Evolutionary conservation across 2,888 invertebrate genomes (phyloP), one percentile per base, ranked within the genome.

Genomic region (Drosophila yooni): DNA sequence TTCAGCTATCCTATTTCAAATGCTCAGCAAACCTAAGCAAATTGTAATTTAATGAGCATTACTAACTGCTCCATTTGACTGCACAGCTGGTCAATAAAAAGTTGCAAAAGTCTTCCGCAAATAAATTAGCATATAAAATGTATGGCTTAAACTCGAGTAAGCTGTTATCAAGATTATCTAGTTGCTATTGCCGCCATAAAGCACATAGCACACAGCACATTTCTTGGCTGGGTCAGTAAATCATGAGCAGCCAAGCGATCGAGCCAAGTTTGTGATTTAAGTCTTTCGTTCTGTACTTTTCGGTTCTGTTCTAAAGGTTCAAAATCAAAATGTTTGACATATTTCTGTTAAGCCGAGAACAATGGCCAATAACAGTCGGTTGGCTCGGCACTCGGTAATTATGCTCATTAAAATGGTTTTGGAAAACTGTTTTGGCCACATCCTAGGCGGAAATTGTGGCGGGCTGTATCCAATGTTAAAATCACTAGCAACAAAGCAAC

Each of bases 381-480:
- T 79, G 58, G 70, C 66, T 60, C 70, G 31, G 73, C 70, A 52
- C 53, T 56, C 61, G 70, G 87, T 90, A 91, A 91, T 88, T 91
- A 89, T 82, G 76, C 76, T 90, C 90, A 88, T 88, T 91, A 91
- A 83, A 91, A 79, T 75, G 79, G 67, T 54, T 69, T 57, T 21
- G 74, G 73, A 70, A 76, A 76, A 74, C 68, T 57, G 57, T 71
- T 76, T 87, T 74, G 65, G 72, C 66, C 89, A 90, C 90, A 91
- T 86, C 86, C 86, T 91, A 90, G 91, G 90, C 87, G 88, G 88
- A 91, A 88, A 86, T 86, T 90, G 79, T 91, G 85, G 69, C 82
- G 73, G 54, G 27, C 56, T 56, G 54, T 21, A 15, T 21, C 27
- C 25, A 40, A 33, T 58, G 40, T 62, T 29, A 21, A 0, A 62